A percentile compares a stretch with the other conserved stretches of the same genome.
Evolutionary conservation across 2,888 invertebrate genomes (phyloP).

Genomic region (Ectobius pallidus): DNA sequence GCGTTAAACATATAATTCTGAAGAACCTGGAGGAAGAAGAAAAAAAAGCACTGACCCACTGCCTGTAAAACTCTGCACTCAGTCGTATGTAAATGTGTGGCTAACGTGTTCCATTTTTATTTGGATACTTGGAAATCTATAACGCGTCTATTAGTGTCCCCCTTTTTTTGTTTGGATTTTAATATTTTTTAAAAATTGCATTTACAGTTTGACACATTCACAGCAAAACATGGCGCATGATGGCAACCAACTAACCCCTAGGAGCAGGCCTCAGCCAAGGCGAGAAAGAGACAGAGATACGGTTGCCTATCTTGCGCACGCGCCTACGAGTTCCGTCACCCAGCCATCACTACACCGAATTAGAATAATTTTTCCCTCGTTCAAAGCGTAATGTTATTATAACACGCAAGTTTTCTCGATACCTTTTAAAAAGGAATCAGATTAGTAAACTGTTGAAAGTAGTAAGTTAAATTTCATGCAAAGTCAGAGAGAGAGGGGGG

Average conservation of each 20-base stretch:
- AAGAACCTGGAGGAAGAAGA: background rate
- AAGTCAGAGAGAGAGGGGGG: too few relatives aligned
- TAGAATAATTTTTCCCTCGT: too few relatives aligned
- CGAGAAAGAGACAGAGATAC: conserved; percentile 7
- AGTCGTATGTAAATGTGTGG: background rate
- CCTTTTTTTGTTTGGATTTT: too few relatives aligned
- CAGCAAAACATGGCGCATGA: conserved; percentile 26
- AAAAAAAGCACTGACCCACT: background rate
- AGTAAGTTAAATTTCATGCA: too few relatives aligned
- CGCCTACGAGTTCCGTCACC: background rate
- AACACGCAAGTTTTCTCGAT: background rate
- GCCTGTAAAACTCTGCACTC: background rate
- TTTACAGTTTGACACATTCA: conserved; percentile 17
- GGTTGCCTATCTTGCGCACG: conserved; percentile 18
- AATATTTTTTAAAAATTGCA: too few relatives aligned
- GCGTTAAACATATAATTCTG: background rate
- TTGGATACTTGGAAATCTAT: too few relatives aligned
- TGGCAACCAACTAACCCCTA: conserved; percentile 27
- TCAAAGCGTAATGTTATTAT: background rate
- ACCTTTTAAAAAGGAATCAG: background rate
- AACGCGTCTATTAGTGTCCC: too few relatives aligned
- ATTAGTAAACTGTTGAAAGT: too few relatives aligned
- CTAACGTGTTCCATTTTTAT: too few relatives aligned
- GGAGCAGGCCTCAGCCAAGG: conserved; percentile 7
- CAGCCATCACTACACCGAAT: background rate